phyloP scores from a whole-genome alignment of 2,113 vertebrate species.

The Muntiacus muntjak region DNA sequence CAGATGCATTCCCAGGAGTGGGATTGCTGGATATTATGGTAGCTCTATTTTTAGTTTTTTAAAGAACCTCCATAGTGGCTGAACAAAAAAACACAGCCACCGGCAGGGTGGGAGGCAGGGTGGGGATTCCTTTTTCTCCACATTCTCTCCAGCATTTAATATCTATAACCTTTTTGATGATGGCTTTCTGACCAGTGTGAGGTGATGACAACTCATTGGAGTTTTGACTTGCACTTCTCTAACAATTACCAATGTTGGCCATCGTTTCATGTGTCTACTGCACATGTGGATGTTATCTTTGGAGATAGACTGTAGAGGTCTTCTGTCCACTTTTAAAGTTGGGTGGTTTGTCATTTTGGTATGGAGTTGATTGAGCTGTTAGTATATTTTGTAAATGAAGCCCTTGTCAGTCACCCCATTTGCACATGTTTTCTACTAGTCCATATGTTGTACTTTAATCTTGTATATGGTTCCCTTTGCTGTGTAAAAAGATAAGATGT shows the following conservation, averaged over 20 bases:
- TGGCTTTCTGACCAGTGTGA: background rate
- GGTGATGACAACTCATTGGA: background rate
- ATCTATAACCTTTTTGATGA: background rate
- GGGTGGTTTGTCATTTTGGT: background rate
- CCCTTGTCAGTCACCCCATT: background rate
- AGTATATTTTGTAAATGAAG: background rate
- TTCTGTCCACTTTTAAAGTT: background rate
- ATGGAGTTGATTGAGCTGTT: background rate
- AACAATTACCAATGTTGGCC: background rate
- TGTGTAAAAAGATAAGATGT: background rate
- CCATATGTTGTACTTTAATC: background rate
- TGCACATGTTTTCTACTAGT: background rate
- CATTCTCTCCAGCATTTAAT: background rate
- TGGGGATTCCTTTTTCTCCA: background rate
- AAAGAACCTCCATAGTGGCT: background rate
- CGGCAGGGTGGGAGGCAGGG: accelerated
- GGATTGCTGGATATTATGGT: background rate
- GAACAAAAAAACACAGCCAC: background rate
- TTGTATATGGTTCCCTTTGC: background rate
- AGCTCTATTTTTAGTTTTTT: background rate
- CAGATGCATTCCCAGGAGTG: background rate
- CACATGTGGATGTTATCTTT: background rate
- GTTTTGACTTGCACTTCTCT: background rate
- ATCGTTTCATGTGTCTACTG: background rate
- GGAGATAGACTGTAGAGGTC: background rate